Evolutionary conservation across 1,140 invertebrate species (phyloP), one percentile per base, ranked within the genome.

Genomic region (Pseudomyrmex dendroicus): DNA sequence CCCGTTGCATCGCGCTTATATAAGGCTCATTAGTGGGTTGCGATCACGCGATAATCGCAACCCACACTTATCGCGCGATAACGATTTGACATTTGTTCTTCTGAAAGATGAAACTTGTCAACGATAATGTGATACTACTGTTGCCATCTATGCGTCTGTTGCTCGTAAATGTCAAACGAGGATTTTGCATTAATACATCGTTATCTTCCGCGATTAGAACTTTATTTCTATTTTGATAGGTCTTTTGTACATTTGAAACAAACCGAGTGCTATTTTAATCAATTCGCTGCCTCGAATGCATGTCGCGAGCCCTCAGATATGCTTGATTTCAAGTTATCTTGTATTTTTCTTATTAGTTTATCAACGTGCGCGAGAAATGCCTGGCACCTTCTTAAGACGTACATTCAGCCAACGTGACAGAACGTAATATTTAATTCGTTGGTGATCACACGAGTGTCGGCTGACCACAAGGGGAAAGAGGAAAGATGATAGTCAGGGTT

Each of bases 371-470:
- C 4, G 22, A 80, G 48, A 72, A 5, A 1, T 13, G 20, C 13
- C 17, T 12, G 17, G 52, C n/a, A 46, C 10, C 35, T 22, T 59
- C 22, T 1, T 20, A 12, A 13, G 46, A 57, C 9, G 22, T 35
- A n/a, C 5, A 7, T 56, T 3, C n/a, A 46, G 5, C 8, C 25
- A 9, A 35, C 22, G 9, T 3, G 48, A 35, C 67, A 7, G 50
- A 5, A 7, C 72, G 66, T 86, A 85, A 87, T 84, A 85, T 87
- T 84, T 80, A 85, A 91, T 88, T 87, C 67, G 83, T 25, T 48
- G 72, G 54, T 64, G 78, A 70, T 77, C 66, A 25, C 59, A 52
- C 9, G 13, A 68, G 54, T 52, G 67, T 82, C 50, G 73, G 17
- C 48, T 44, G 74, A 63, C 7, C 56, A 52, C 22, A 13, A 84